Base-by-base conservation (phyloP, 1,140 invertebrate genomes). In the Dendroctonus valens region DNA sequence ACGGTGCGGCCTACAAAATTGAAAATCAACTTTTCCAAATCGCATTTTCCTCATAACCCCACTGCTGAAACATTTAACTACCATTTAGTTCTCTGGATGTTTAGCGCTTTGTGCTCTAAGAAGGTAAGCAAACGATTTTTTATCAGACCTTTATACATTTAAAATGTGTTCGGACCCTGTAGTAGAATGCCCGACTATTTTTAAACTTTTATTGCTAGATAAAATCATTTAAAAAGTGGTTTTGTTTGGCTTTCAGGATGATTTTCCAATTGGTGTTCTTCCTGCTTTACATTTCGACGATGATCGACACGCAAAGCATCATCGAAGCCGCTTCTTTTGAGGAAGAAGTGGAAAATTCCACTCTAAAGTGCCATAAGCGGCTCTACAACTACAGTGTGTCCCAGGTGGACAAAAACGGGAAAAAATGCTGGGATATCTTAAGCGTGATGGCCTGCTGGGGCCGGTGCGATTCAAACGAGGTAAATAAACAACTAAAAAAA, bases 371-470 rank as follows among this genome's bases (percentile, higher is more conserved):
- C 59, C 79, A 82, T 67, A 74, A 78, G 37, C 75, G 78, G 6
- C 40, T 79, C 0, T 82, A 83, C 65, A 81, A 79, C 0, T 83
- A 81, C 68, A 73, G 75, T 15, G 80, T 81, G 14, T 80, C 83
- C 26, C 84, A 88, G 73, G 82, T 81, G 0, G 88, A 90, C 73
- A 78, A 81, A 0, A 80, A 83, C 39, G 87, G 89, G 0, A 80
- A 84, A 48, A 79, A 82, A 15, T 92, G 90, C 73, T 88, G 85
- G 83, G 91, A 90, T 70, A 80, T 84, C 26, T 81, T 92, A 5
- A 86, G 84, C 39, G 89, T 91, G 3, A 83, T 84, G 78, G 88
- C 89, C 0, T 93, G 91, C 74, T 92, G 89, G 89, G 91, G 91
- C 59, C 83, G 90, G 40, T 94, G 91, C 69, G 86, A 91, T 73